phyloP scores from a whole-genome alignment of 2,797 vertebrate genomes.

The Phalanger gymnotis region DNA sequence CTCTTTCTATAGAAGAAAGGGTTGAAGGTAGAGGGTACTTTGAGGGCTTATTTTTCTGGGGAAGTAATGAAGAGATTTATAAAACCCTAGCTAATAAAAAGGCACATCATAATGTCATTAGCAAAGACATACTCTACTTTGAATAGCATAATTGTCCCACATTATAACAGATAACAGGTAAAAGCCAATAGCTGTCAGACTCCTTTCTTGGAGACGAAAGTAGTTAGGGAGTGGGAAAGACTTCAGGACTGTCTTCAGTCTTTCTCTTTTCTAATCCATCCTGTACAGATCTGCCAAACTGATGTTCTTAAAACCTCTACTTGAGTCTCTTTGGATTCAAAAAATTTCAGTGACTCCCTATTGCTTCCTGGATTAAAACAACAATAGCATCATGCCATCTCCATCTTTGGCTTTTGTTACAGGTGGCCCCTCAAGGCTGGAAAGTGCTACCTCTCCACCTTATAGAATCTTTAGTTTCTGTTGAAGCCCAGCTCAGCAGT shows the following conservation, averaged over 20 bases:
- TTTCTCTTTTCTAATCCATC: background rate
- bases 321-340: background rate
- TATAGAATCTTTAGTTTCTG: background rate
- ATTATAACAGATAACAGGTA: background rate
- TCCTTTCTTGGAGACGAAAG: background rate
- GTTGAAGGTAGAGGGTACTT: background rate
- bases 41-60: background rate
- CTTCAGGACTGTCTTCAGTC: background rate
- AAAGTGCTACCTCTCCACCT: background rate
- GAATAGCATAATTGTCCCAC: background rate
- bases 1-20: background rate
- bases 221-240: background rate
- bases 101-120: slow-evolving; percentile 29
- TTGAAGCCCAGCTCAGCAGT: background rate
- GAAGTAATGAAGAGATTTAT: slow-evolving; percentile 66
- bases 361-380: background rate
- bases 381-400: background rate
- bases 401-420: background rate
- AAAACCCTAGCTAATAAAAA: slow-evolving; percentile 48
- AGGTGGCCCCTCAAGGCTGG: background rate
- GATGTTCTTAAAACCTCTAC: background rate
- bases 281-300: background rate
- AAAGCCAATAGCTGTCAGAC: background rate
- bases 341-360: background rate
- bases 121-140: slow-evolving; percentile 66